Evolutionary conservation across 1,140 invertebrate genomes (phyloP), one percentile per base, ranked within the genome.

Genomic region (Camponotus pennsylvanicus): DNA sequence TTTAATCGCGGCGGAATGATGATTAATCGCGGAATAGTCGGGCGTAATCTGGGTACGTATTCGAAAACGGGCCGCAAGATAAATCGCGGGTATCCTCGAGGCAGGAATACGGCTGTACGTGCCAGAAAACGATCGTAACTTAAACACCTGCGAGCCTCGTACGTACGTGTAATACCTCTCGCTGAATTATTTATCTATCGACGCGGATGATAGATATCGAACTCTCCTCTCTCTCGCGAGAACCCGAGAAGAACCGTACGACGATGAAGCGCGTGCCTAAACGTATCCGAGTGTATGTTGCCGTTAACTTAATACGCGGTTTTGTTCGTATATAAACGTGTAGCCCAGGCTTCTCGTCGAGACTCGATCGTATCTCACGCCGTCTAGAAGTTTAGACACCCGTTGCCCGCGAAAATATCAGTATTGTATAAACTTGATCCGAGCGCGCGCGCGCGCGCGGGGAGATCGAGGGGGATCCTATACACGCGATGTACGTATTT

Each of bases 11-110:
- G 67, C 77, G 75, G 69, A 84, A 83, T 83, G 90, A 92, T 93
- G 92, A 92, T 92, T 92, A 92, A 93, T 93, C 88, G 91, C 82
- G 27, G 67, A 67, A 52, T 45, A 75, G 83, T 67, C 70, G 42
- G 87, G 32, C 57, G 82, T 42, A 89, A 89, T 89, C 88, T 85
- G 79, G 79, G 18, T 77, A n/a, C 9, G 37, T 67, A 40, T 66
- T 61, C 79, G 79, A 75, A 75, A 75, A 83, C 52, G 40, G 52
- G 69, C 37, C 79, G 79, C 34, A 83, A 83, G 79, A 83, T 83
- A 75, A 73, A 83, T 83, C 79, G 67, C 79, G 34, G 67, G 27
- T 67, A 32, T 71, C 37, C 27, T 34, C 21, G 34, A n/a, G 85
- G 64, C 40, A 49, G 27, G 27, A 78, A 73, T 67, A 49, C 21